A percentile compares a stretch with the other conserved stretches of the same genome.
These are phyloP conservation scores for Caerostris extrusa DNA, from an alignment of 1,140 invertebrate genomes.

Conservation along the genomic window DNA sequence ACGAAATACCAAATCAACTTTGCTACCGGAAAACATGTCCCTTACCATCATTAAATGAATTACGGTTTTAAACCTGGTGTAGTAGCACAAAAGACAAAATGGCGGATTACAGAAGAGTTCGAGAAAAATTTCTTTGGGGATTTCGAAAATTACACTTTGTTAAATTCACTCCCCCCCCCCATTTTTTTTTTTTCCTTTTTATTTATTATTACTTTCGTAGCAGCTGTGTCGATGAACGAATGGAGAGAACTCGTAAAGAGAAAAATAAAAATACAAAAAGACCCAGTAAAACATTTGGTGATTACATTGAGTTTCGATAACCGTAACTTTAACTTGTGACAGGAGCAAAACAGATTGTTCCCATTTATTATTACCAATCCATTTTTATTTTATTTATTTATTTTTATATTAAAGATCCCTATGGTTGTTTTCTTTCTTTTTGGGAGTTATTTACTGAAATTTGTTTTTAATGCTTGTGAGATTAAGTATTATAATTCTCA, in stretches of 20 bases:
- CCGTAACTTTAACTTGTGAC: constrained; percentile 37
- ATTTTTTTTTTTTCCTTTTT: neutral
- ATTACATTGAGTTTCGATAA: constrained; percentile 48
- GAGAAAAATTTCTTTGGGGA: neutral
- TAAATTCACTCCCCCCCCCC: neutral
- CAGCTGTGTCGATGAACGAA: constrained; percentile 9
- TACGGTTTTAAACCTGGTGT: neutral
- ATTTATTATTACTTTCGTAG: neutral
- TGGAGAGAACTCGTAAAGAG: neutral
- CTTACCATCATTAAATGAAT: neutral
- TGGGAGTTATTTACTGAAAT: neutral
- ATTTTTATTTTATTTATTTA: neutral
- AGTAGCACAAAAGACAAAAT: neutral
- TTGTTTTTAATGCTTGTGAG: neutral
- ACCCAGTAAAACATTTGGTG: constrained; percentile 4
- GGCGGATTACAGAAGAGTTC: neutral
- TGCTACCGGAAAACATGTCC: neutral
- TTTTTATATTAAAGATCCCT: too few species aligned
- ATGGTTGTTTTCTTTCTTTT: neutral
- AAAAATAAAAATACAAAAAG: neutral
- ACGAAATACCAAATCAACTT: neutral
- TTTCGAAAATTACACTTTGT: constrained; percentile 36
- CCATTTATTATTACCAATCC: neutral
- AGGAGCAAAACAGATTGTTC: constrained; percentile 22
- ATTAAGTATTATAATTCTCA: neutral